These are phyloP conservation scores for Isurus oxyrinchus DNA, from an alignment of 2,113 vertebrate genomes.

Conservation along the genomic window DNA sequence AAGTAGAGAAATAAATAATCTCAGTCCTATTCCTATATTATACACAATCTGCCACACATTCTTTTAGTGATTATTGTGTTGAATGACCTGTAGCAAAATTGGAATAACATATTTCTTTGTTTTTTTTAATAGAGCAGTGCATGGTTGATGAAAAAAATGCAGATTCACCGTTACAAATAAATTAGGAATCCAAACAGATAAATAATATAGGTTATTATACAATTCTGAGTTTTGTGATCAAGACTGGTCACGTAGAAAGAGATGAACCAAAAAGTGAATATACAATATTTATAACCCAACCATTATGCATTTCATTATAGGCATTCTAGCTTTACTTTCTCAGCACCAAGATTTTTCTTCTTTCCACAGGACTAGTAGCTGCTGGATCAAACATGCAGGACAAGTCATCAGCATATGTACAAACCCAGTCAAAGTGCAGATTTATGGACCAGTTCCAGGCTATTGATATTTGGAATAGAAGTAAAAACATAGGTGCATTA, in stretches of 20 bases:
- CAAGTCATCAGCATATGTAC: background rate
- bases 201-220: background rate
- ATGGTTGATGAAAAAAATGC: background rate
- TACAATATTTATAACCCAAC: background rate
- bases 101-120: background rate
- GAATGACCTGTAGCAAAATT: background rate
- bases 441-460: background rate
- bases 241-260: background rate
- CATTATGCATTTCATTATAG: background rate
- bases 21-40: background rate
- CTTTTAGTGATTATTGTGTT: background rate
- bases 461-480: conserved; percentile 14
- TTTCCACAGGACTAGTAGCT: no score
- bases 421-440: background rate
- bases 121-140: background rate
- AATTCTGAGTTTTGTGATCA: background rate
- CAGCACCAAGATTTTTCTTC: background rate
- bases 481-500: background rate
- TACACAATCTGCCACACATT: background rate
- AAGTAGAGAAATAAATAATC: conserved; percentile 9
- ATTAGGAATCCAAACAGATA: background rate
- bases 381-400: background rate
- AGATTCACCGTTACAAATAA: background rate
- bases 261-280: background rate
- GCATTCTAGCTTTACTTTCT: background rate